Base-by-base conservation (phyloP, 2,888 invertebrate species). In the Protodeltote pygarga region DNA sequence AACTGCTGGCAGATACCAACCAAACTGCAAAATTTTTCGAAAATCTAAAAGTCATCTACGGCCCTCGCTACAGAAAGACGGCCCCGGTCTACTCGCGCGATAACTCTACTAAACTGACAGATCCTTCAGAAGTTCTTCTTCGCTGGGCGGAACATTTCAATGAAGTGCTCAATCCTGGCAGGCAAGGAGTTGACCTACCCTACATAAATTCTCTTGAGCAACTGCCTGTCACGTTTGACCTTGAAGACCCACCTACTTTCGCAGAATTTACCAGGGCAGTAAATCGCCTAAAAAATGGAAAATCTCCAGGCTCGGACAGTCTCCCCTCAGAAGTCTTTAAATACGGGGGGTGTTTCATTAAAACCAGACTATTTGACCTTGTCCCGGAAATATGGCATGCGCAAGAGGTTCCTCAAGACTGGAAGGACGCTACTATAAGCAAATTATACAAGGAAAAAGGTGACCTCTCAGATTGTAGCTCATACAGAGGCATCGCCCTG, bases 111-210 rank as follows among this genome's bases (percentile, higher is more conserved):
- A 32, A 31, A 1, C 17, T 57, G n/a, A 48, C 51, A 11, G 38
- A 51, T 14, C 40, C 23, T 1, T 15, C 20, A 5, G 41, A 41
- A 2, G 25, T 58, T 1, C 39, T 52, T 3, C 3, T n/a, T 4
- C 41, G 46, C 0, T 58, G 52, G 52, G 42, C 49, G 8, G 51
- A 52, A 11, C 49, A 58, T 9, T 58, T 58, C 9, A 39, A 17
- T 11, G 45, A 51, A 5, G 38, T 58, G 8, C 23, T 52, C 6
- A 11, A 24, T 24, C 24, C 24, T 24, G 24, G 24, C 3, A 24
- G 24, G 2, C 24, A 19, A 19, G 19, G 19, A 19, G 19, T 5
- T 5, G 19, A 19, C 4, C n/a, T n/a, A n/a, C n/a, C n/a, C n/a
- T n/a, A n/a, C n/a, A n/a, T n/a, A n/a, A n/a, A n/a, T n/a, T n/a